These are phyloP conservation scores for Steatornis caripensis DNA, from an alignment of 2,113 vertebrate genomes.

Conservation along the genomic window DNA sequence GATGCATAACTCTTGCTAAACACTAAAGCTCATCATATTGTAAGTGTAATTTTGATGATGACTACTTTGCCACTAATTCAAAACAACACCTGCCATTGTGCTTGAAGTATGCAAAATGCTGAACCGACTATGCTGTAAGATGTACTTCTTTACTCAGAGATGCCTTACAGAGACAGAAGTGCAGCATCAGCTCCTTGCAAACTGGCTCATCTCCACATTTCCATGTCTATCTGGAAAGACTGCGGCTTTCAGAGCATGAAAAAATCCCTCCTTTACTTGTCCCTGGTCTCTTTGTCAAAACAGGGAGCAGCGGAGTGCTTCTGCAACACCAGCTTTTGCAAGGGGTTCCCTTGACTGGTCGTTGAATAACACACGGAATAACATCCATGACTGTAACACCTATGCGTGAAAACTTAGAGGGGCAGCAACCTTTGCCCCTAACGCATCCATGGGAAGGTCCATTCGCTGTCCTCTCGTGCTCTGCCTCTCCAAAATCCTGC, in stretches of 20 bases:
- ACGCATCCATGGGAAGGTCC: not conserved
- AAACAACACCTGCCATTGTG: constrained; percentile 17
- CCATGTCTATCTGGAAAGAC: not conserved
- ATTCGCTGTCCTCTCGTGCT: not conserved
- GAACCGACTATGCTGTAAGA: not conserved
- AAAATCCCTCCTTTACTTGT: not conserved
- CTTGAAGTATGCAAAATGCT: constrained; percentile 12
- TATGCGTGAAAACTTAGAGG: not conserved
- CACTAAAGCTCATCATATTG: not conserved
- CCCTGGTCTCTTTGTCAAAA: not conserved
- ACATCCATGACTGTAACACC: not conserved
- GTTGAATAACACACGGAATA: not conserved
- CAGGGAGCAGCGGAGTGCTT: not conserved
- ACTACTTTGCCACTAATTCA: constrained; percentile 7
- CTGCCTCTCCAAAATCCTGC: not conserved
- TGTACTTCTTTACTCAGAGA: not conserved
- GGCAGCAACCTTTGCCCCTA: not conserved
- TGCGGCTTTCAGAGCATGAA: not conserved
- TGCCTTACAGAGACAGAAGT: rapidly evolving
- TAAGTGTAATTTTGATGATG: not conserved
- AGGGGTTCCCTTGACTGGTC: not conserved
- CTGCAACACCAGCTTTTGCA: not conserved
- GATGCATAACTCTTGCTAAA: not conserved
- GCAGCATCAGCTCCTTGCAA: not conserved
- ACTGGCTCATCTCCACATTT: rapidly evolving